Evolutionary conservation across 2,888 invertebrate genomes (phyloP), one percentile per base, ranked within the genome.

Genomic region (Synanthedon myopaeformis): DNA sequence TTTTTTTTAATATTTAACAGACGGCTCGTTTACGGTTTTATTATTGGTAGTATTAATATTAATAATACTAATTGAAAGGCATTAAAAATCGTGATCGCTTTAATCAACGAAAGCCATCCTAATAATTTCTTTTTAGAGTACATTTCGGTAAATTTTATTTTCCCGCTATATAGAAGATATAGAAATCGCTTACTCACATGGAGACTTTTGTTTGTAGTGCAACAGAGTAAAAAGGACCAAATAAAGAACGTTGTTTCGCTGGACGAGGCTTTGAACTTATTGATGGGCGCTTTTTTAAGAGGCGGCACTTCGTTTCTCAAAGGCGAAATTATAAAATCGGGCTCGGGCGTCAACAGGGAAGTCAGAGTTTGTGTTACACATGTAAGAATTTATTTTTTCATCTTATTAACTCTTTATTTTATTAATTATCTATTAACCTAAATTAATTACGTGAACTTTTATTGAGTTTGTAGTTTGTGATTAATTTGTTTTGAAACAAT

Each of bases 341-440:
- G 94, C 60, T 95, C 96, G 0, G 94, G 95, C 8, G 95, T 98
- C 0, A 97, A 97, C 76, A 89, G 97, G 58, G 99, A 99, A 89
- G 96, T 99, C 54, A 90, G 99, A 61, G 97, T 99, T 55, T 99
- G 99, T 56, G 96, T 99, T 0, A 98, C 99, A 4, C 96, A 99
- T 88, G 96, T 96, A 82, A 91, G 92, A 89, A 59, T 45, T 11
- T 45, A n/a, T 42, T n/a, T 42, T 45, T 13, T 45, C 6, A 45
- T 3, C 5, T 50, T 53, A 11, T 51, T 45, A 45, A 13, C 14
- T 4, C 8, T 45, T n/a, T 12, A 12, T 45, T 10, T 45, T 52
- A 52, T 53, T 0, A 11, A 28, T 12, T 4, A 23, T 28, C 35
- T 1, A 50, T 50, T 6, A 17, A 10, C 5, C 14, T 8, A 11